Conservation (phyloP, 2,888 invertebrate species). For the Druceiella hillmani region DNA sequence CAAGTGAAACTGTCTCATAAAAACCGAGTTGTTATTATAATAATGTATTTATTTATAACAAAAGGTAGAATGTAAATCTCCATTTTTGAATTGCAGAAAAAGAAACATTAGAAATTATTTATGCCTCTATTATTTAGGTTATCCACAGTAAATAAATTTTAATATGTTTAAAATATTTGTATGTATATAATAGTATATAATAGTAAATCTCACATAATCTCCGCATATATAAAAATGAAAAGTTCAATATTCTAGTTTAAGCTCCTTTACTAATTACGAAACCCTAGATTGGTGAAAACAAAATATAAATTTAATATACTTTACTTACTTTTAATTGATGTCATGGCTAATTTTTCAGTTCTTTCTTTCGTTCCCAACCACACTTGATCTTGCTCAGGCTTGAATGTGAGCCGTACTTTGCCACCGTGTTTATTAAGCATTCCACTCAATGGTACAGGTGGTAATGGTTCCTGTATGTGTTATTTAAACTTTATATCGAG, state of each 20-base stretch:
- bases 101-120: no score
- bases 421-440: slow-evolving; percentile 89
- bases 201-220: background rate
- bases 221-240: background rate
- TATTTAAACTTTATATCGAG: no score
- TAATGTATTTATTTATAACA: no score
- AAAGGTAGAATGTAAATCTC: no score
- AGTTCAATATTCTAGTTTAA: background rate
- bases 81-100: no score
- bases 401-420: slow-evolving; percentile 87
- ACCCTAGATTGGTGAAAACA: background rate
- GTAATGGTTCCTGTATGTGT: slow-evolving; percentile 72
- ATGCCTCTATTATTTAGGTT: no score
- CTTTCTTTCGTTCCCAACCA: slow-evolving; percentile 92
- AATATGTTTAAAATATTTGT: no score
- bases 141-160: no score
- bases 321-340: slow-evolving; percentile 75
- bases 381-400: slow-evolving; percentile 82
- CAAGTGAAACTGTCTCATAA: no score
- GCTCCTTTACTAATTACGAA: background rate
- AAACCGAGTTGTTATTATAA: no score
- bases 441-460: slow-evolving; percentile 75
- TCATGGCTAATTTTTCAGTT: slow-evolving; percentile 88
- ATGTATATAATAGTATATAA: background rate
- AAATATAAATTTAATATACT: no score